Evolutionary conservation across 1,140 invertebrate genomes (phyloP), one percentile per base, ranked within the genome.

Genomic region (Orussus abietinus): DNA sequence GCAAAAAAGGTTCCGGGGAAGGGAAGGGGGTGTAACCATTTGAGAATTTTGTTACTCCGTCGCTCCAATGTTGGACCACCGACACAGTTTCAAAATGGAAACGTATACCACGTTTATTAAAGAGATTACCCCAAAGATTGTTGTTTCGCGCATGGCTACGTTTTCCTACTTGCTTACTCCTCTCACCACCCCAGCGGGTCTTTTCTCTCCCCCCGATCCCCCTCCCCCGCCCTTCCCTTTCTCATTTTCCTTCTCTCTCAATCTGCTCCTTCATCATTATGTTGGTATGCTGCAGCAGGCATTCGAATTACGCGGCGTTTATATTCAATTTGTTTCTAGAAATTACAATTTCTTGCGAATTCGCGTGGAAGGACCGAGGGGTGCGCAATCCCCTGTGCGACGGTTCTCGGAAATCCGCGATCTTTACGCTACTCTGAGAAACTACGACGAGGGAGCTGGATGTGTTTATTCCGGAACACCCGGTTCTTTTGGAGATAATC

Each of bases 291-390:
- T 66, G 62, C 64, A 64, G 58, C 55, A 64, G 64, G 59, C 64
- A 66, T 66, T 63, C 58, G 62, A 67, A 66, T 67, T 64, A 66
- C 59, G 60, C 45, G 49, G 39, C 63, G 58, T 63, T 67, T 64
- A 67, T 67, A 65, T 66, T 66, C 62, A 66, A 66, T 66, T 66
- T 65, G 57, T 66, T 66, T 63, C 59, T 61, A 63, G 61, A 65
- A 66, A 65, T 65, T 65, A 66, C 64, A 67, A 64, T 64, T 65
- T 64, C 56, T 63, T 62, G 56, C 44, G 53, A 62, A 63, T 66
- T 62, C 59, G 62, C 53, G 53, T 49, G 49, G 55, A 55, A 62
- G 51, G 22, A 7, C 22, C 6, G 42, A 58, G 46, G 41, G 36
- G 22, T 7, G 22, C n/a, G 22, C 22, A 25, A 25, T 25, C n/a